Percentiles rank a stretch among this genome's conserved stretches.
Evolutionary conservation across 92 coral and sea anemone genomes (phyloP).

Genomic region (Isaurus tuberculatus): DNA sequence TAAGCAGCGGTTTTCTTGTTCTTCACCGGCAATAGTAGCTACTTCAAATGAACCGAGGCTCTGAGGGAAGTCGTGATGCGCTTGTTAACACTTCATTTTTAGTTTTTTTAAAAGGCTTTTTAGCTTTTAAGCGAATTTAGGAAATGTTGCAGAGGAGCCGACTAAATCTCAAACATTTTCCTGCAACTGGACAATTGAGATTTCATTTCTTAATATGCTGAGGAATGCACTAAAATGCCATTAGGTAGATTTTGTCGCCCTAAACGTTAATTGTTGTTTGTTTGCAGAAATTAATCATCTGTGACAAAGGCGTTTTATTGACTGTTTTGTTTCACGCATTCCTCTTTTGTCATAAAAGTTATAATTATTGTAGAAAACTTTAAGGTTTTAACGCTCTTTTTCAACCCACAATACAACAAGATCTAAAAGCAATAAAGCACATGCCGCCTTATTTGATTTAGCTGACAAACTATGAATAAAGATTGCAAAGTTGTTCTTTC

Average conservation of each 20-base stretch:
- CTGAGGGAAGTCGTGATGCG: slow-evolving; percentile 22
- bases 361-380: background rate
- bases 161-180: slow-evolving; percentile 38
- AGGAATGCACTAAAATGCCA: slow-evolving; percentile 31
- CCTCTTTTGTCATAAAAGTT: slow-evolving; percentile 7
- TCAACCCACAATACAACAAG: background rate
- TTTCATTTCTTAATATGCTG: slow-evolving; percentile 4
- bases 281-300: slow-evolving; percentile 65
- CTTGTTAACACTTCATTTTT: slow-evolving; percentile 44
- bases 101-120: slow-evolving; percentile 32
- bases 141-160: slow-evolving; percentile 16
- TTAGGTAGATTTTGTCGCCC: slow-evolving; percentile 28
- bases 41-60: slow-evolving; percentile 34
- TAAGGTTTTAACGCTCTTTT: background rate
- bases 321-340: slow-evolving; percentile 55
- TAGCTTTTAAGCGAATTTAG: slow-evolving; percentile 41
- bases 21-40: background rate
- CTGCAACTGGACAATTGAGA: background rate
- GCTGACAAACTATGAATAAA: background rate
- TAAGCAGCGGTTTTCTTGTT: slow-evolving; percentile 24
- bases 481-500: background rate
- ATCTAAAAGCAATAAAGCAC: background rate
- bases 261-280: slow-evolving; percentile 66
- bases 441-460: background rate
- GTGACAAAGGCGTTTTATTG: slow-evolving; percentile 54